Base-by-base conservation (phyloP, 2,888 invertebrate species). In the Rhagonycha fulva region DNA sequence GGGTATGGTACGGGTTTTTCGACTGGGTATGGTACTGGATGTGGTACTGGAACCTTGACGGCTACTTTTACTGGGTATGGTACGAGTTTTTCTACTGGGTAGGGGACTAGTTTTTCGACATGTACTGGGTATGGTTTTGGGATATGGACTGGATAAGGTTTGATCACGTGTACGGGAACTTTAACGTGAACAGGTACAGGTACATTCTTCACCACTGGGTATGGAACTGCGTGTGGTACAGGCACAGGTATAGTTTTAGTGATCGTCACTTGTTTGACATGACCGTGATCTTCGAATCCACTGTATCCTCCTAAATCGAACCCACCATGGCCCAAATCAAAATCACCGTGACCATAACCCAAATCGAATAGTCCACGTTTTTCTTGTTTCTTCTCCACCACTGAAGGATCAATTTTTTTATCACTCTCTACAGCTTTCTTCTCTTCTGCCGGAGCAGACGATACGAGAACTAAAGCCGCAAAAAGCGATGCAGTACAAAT, bases 191-290 rank as follows among this genome's bases (percentile, higher is more conserved):
- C 84, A 63, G 85, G 83, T 9, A 87, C 81, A 79, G 92, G 93
- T 76, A 94, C 91, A 85, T 90, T 92, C 89, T 93, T 94, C 87
- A 93, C 93, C n/a, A 87, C 83, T 47, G 82, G 84, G 61, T 83
- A 82, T 14, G 89, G 89, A 11, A 94, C 94, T 70, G 94, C 94
- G 87, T 94, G 78, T 80, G 90, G 90, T 75, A 89, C 88, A 62
- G 88, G 91, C 80, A 90, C 88, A 26, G 89, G 90, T 68, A 92
- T 89, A 81, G 91, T 91, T 86, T 92, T 93, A 79, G 91, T 89
- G 70, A 92, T 88, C 68, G 93, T 93, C 85, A 92, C 89, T 80
- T 84, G 82, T 71, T 76, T 76, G 62, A 76, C 71, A 24, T 76
- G 82, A 30, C 74, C 71, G 26, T 76, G 74, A 14, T 74, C 71